Conservation (phyloP, 2,888 invertebrate species). For the Calliopum simillimum region DNA sequence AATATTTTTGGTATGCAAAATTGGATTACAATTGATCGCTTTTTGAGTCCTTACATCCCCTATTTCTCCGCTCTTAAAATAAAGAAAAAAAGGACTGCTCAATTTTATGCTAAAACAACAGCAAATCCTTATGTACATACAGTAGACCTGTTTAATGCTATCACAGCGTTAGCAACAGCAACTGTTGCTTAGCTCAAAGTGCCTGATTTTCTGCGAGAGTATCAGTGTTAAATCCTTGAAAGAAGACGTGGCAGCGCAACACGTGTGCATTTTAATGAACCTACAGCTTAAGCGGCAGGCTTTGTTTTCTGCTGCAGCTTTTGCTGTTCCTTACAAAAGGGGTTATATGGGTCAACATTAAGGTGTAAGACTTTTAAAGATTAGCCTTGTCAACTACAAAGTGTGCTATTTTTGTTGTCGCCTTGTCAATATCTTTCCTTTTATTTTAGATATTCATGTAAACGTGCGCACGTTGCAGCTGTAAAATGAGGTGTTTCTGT, state of each 20-base stretch:
- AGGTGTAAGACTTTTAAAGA: too few relatives aligned
- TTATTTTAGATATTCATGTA: too few relatives aligned
- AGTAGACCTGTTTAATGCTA: neutral
- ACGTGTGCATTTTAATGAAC: constrained; percentile 14
- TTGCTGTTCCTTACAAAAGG: too few relatives aligned
- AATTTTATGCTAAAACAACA: neutral
- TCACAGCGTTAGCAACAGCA: neutral
- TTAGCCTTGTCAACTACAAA: too few relatives aligned
- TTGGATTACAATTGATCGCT: constrained; percentile 7
- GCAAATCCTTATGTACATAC: neutral
- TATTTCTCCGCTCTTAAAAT: too few relatives aligned
- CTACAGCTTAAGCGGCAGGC: neutral
- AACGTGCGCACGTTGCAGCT: too few relatives aligned
- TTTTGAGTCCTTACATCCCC: too few relatives aligned
- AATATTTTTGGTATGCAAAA: constrained; percentile 9
- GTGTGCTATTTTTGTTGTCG: too few relatives aligned
- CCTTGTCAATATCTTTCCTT: too few relatives aligned
- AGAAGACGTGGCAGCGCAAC: neutral
- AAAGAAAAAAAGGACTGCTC: neutral
- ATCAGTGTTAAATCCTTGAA: neutral
- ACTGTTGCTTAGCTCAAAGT: neutral
- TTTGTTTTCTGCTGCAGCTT: too few relatives aligned
- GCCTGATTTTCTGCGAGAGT: neutral
- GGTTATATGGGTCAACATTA: too few relatives aligned
- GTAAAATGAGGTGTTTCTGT: too few relatives aligned